Percentiles rank a stretch among this genome's conserved stretches.
Evolutionary conservation across 2,797 vertebrate genomes (phyloP).

Genomic region (Monodelphis domestica): DNA sequence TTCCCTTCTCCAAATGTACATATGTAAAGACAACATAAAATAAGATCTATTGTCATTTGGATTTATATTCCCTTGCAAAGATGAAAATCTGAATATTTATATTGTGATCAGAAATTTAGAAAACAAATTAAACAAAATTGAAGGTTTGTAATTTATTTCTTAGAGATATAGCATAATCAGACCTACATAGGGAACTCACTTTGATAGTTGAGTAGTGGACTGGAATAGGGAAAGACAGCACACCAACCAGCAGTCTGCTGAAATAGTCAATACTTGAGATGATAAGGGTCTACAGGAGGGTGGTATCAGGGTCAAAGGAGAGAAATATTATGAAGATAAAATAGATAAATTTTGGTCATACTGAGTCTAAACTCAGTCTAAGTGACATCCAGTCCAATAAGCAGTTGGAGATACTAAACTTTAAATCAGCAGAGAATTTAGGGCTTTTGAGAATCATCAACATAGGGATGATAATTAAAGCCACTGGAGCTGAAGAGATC

Average conservation of each 20-base stretch:
- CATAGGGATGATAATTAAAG: background rate
- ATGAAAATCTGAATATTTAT: constrained; percentile 9
- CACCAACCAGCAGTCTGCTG: too few relatives aligned
- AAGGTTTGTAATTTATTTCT: constrained; percentile 3
- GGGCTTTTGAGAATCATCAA: background rate
- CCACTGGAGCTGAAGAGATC: background rate
- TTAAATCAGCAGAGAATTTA: background rate
- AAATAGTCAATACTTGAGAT: too few relatives aligned
- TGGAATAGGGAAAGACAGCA: background rate
- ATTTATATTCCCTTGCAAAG: background rate
- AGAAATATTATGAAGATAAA: background rate
- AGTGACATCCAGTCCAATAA: too few relatives aligned
- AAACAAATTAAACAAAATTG: constrained; percentile 22
- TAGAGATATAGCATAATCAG: background rate
- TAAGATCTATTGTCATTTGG: too few relatives aligned
- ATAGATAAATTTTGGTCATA: too few relatives aligned
- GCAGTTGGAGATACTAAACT: too few relatives aligned
- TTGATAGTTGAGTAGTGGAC: background rate
- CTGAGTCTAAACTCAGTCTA: too few relatives aligned
- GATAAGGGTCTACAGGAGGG: background rate
- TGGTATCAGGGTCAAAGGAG: background rate
- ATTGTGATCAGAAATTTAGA: constrained; percentile 7
- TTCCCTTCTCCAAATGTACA: too few relatives aligned
- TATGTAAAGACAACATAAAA: too few relatives aligned
- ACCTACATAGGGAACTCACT: background rate